Percentiles rank a stretch among this genome's conserved stretches.
phyloP scores from a whole-genome alignment of 2,888 invertebrate species.

The Rotaria macrura region DNA sequence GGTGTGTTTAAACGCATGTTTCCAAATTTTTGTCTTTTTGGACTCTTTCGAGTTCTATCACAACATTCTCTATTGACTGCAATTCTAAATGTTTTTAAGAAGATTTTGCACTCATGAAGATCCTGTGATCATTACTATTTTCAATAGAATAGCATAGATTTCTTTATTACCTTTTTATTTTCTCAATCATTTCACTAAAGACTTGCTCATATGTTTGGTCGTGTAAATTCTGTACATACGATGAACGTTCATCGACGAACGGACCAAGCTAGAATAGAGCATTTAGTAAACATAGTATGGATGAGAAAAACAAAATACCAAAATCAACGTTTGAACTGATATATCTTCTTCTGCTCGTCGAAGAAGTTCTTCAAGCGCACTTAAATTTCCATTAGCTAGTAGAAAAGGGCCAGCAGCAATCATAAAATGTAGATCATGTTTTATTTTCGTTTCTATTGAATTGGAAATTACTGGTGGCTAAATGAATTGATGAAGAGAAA shows the following conservation, averaged over 20 bases:
- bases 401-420: slow-evolving; percentile 69
- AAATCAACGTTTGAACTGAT: slow-evolving; percentile 56
- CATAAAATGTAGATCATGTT: slow-evolving; percentile 54
- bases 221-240: slow-evolving; percentile 43
- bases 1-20: no score
- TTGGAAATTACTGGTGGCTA: not conserved
- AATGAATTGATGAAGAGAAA: not conserved
- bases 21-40: no score
- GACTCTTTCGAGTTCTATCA: no score
- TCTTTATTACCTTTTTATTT: slow-evolving; percentile 39
- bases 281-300: not conserved
- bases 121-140: no score
- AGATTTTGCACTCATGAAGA: no score
- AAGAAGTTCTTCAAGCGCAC: slow-evolving; percentile 65
- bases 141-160: no score
- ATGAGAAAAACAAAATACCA: slow-evolving; percentile 26
- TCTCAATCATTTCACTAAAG: slow-evolving; percentile 61
- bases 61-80: no score
- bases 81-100: no score
- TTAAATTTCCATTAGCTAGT: slow-evolving; percentile 45
- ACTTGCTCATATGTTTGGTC: slow-evolving; percentile 63
- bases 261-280: slow-evolving; percentile 59
- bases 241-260: slow-evolving; percentile 60
- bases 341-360: slow-evolving; percentile 58
- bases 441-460: not conserved